These are phyloP conservation scores for Mesoclemmys tuberculata DNA, from an alignment of 2,113 vertebrate species.

Conservation along the genomic window DNA sequence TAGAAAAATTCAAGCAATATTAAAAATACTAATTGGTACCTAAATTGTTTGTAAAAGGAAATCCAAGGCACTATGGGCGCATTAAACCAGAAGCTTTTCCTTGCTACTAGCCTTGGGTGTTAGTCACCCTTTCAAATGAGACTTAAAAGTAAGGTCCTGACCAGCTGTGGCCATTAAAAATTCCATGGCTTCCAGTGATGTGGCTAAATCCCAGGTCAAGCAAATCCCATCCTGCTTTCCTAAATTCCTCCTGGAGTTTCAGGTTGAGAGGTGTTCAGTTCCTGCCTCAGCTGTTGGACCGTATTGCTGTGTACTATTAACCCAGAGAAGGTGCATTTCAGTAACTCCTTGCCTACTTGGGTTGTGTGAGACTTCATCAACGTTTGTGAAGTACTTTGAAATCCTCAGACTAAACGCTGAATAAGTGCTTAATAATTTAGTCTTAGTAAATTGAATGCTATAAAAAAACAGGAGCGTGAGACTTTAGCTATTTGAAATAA, in stretches of 20 bases:
- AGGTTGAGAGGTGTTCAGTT: neutral
- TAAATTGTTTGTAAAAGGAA: constrained; percentile 27
- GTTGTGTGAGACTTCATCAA: neutral
- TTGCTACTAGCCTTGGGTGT: constrained; percentile 4
- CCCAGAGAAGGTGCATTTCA: neutral
- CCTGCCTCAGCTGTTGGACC: neutral
- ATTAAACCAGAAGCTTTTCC: neutral
- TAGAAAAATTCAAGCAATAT: constrained; percentile 54
- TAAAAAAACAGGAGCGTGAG: neutral
- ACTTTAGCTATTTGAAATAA: neutral
- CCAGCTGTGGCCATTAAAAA: neutral
- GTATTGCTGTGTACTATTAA: neutral
- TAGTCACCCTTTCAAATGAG: constrained; percentile 2
- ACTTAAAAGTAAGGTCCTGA: constrained; percentile 12
- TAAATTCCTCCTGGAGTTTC: neutral
- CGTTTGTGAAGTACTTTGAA: constrained; percentile 1
- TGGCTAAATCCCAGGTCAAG: neutral
- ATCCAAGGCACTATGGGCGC: neutral
- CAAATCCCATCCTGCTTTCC: neutral
- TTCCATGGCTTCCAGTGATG: neutral
- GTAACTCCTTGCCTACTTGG: neutral
- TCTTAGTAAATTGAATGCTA: neutral
- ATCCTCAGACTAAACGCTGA: neutral
- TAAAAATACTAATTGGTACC: constrained; percentile 60
- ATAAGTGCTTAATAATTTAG: neutral